Percentiles rank a stretch among this genome's conserved stretches.
Evolutionary conservation across 2,797 vertebrate species (phyloP).

Genomic region (Ambastaia sidthimunki): DNA sequence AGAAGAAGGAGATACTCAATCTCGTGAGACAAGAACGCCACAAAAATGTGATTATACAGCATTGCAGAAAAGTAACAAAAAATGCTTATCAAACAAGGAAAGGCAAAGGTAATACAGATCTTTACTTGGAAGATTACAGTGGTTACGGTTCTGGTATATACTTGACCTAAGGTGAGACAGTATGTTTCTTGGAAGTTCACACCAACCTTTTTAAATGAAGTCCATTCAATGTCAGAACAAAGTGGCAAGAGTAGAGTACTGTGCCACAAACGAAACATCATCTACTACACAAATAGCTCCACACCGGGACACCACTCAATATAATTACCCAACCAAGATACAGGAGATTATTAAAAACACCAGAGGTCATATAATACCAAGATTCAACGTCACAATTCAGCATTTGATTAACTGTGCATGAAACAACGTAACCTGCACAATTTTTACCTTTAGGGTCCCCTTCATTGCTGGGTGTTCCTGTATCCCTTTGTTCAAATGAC

Average conservation of each 20-base stretch:
- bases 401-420: neutral
- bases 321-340: constrained; percentile 20
- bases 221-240: constrained; percentile 3
- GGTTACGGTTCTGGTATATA: too few relatives aligned
- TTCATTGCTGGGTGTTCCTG: constrained; percentile 91
- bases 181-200: neutral
- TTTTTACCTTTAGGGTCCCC: constrained; percentile 89
- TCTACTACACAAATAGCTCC: constrained; percentile 22
- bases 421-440: neutral
- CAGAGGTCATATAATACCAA: constrained; percentile 16
- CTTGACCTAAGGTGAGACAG: too few relatives aligned
- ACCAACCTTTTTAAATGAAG: neutral
- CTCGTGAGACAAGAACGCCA: too few relatives aligned
- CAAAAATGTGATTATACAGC: too few relatives aligned
- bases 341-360: constrained; percentile 19
- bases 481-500: constrained; percentile 95
- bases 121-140: too few relatives aligned
- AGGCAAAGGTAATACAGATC: too few relatives aligned
- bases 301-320: constrained; percentile 2
- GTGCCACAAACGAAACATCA: neutral
- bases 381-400: neutral
- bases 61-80: too few relatives aligned
- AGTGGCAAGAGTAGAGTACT: constrained; percentile 11
- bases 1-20: neutral
- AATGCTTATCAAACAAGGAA: too few relatives aligned